phyloP scores from a whole-genome alignment of 1,140 invertebrate genomes.

The Penaeus vannamei region DNA sequence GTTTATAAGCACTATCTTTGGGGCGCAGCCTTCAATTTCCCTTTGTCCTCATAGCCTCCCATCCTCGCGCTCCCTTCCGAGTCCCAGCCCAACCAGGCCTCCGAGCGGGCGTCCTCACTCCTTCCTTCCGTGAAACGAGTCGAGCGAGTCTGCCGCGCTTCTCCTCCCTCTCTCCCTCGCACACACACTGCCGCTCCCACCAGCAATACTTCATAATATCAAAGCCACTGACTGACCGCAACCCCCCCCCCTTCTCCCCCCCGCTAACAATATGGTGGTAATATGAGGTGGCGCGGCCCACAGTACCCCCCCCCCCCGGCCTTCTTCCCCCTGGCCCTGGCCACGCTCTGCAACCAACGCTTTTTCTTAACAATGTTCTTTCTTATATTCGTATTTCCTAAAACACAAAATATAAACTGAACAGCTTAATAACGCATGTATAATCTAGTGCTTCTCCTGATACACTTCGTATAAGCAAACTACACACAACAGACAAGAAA shows the following conservation, averaged over 20 bases:
- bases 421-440: too few species aligned
- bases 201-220: too few species aligned
- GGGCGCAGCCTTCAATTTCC: not conserved
- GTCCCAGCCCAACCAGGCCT: not conserved
- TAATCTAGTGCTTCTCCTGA: too few species aligned
- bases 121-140: too few species aligned
- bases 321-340: not conserved
- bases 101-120: too few species aligned
- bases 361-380: not conserved
- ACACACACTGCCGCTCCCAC: slow-evolving; percentile 7
- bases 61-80: not conserved
- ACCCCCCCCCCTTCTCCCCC: not conserved
- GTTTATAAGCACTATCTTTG: not conserved
- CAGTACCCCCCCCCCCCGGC: not conserved
- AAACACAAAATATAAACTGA: too few species aligned
- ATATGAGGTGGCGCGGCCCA: not conserved
- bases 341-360: not conserved
- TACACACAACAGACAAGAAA: too few species aligned
- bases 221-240: not conserved
- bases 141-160: not conserved
- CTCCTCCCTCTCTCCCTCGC: slow-evolving; percentile 25
- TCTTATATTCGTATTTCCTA: not conserved
- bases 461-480: too few species aligned
- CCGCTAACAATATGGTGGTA: not conserved
- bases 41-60: not conserved